Percentiles rank a stretch among this genome's conserved stretches.
phyloP scores from a whole-genome alignment of 1,140 invertebrate genomes.

The Paraescarpia echinospica region DNA sequence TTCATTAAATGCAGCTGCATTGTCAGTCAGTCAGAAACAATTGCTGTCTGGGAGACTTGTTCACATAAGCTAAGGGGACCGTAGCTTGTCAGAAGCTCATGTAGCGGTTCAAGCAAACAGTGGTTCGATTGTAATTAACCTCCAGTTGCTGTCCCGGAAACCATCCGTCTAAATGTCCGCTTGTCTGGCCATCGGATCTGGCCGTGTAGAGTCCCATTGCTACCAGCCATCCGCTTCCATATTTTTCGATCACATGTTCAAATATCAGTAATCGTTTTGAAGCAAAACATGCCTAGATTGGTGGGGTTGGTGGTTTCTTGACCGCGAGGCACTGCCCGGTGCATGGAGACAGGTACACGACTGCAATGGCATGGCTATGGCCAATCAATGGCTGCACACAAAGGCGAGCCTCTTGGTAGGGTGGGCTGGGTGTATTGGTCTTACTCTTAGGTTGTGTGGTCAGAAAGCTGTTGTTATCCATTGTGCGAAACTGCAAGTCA shows the following conservation, averaged over 20 bases:
- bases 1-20: background rate
- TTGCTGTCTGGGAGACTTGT: background rate
- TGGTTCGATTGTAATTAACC: background rate
- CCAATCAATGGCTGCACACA: background rate
- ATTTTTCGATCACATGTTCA: too few species aligned
- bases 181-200: background rate
- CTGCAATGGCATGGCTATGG: background rate
- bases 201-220: too few species aligned
- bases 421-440: background rate
- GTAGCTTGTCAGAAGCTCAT: background rate
- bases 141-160: background rate
- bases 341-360: background rate
- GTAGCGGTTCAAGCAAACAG: background rate
- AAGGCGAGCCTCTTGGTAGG: background rate
- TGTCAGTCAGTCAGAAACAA: background rate
- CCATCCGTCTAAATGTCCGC: background rate
- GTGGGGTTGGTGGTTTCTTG: background rate
- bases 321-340: background rate
- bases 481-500: background rate
- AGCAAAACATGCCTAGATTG: background rate
- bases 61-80: background rate
- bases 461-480: background rate
- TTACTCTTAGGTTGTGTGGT: too few species aligned
- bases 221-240: too few species aligned
- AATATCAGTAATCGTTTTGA: background rate